Conservation (phyloP, 2,888 invertebrate species). For the Cephus nigrinus region DNA sequence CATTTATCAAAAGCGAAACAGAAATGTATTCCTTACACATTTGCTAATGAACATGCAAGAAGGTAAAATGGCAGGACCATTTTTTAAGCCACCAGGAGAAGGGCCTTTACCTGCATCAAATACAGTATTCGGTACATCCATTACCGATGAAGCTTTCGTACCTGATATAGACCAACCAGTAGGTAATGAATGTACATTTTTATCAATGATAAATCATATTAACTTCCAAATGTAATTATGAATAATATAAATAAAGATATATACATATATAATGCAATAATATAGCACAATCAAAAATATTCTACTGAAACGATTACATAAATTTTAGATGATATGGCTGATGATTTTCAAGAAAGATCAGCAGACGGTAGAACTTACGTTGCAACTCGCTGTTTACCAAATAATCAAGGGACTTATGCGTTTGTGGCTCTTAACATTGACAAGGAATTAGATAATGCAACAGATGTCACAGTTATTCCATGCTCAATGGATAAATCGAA, state of each 20-base stretch:
- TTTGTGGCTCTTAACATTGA: slow-evolving; percentile 66
- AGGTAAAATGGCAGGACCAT: slow-evolving; percentile 59
- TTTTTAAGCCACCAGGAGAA: slow-evolving; percentile 56
- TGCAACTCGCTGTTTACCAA: slow-evolving; percentile 66
- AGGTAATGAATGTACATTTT: slow-evolving; percentile 23
- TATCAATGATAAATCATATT: neutral
- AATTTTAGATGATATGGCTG: slow-evolving; percentile 26
- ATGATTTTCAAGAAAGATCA: slow-evolving; percentile 44
- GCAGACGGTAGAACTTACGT: slow-evolving; percentile 66
- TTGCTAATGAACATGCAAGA: slow-evolving; percentile 65
- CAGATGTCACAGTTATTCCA: slow-evolving; percentile 53
- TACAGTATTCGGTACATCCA: slow-evolving; percentile 53
- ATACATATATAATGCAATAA: neutral
- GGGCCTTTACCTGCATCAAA: slow-evolving; percentile 59
- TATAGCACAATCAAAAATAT: neutral
- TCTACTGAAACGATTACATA: neutral
- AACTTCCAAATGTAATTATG: neutral
- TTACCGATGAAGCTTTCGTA: slow-evolving; percentile 38
- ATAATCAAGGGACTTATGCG: slow-evolving; percentile 66
- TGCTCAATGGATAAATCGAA: slow-evolving; percentile 29
- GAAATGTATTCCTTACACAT: slow-evolving; percentile 66
- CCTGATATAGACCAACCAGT: slow-evolving; percentile 15
- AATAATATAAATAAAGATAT: neutral
- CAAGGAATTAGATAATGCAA: slow-evolving; percentile 59
- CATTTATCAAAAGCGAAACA: slow-evolving; percentile 60